Conservation (phyloP, 2,888 invertebrate genomes). For the Thymelicus acteon region DNA sequence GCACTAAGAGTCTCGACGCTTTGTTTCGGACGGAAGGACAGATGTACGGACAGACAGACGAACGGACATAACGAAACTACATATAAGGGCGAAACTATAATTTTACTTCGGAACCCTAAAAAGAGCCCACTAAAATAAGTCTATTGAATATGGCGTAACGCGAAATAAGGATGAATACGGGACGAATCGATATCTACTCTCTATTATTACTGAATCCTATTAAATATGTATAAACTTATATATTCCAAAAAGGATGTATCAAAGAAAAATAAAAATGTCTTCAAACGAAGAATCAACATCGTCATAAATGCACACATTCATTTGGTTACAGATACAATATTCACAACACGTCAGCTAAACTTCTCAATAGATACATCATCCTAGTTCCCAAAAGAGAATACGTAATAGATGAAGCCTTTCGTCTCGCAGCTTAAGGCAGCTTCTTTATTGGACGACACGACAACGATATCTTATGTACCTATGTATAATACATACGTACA, state of each 20-base stretch:
- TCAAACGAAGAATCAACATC: not conserved
- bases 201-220: no score
- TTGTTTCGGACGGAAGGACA: no score
- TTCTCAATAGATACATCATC: slow-evolving; percentile 15
- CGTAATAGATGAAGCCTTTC: slow-evolving; percentile 48
- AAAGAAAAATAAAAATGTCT: not conserved
- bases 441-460: no score
- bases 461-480: no score
- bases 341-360: slow-evolving; percentile 19
- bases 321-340: slow-evolving; percentile 6
- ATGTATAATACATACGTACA: no score
- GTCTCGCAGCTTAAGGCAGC: slow-evolving; percentile 49
- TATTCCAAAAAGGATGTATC: not conserved
- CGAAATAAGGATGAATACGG: not conserved
- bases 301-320: not conserved
- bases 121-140: no score
- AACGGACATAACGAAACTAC: no score
- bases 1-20: no score
- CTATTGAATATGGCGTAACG: no score
- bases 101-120: no score
- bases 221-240: not conserved
- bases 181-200: not conserved
- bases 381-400: slow-evolving; percentile 31
- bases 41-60: no score
- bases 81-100: no score